Evolutionary conservation across 2,888 invertebrate species (phyloP).

Genomic region (Lepidocyrtoides sp.): DNA sequence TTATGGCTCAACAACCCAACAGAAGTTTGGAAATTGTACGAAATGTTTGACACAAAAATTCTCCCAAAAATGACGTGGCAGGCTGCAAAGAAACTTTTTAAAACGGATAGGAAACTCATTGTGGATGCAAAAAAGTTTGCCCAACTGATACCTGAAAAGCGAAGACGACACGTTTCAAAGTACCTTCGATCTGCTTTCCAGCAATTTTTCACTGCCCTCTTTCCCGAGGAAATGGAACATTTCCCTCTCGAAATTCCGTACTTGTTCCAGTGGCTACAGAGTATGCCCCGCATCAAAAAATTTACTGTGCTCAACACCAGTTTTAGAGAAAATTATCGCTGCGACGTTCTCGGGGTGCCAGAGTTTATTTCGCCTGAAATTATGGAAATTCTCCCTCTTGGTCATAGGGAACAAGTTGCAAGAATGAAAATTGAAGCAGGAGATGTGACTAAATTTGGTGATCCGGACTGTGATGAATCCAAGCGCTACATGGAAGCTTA

Average conservation of each 20-base stretch:
- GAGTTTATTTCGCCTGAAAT: slow-evolving; percentile 74
- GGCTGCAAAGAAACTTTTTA: slow-evolving; percentile 71
- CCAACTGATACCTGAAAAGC: slow-evolving; percentile 50
- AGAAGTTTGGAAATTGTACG: slow-evolving; percentile 71
- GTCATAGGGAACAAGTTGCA: slow-evolving; percentile 68
- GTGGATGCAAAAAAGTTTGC: slow-evolving; percentile 70
- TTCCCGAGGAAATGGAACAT: slow-evolving; percentile 68
- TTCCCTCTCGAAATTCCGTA: slow-evolving; percentile 51
- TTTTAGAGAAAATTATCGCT: slow-evolving; percentile 71
- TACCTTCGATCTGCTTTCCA: slow-evolving; percentile 63
- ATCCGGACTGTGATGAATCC: slow-evolving; percentile 72
- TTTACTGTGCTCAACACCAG: slow-evolving; percentile 68
- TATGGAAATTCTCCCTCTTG: slow-evolving; percentile 70
- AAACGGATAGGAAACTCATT: slow-evolving; percentile 61
- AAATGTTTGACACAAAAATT: slow-evolving; percentile 69
- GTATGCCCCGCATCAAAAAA: slow-evolving; percentile 66
- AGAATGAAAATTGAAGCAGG: slow-evolving; percentile 65
- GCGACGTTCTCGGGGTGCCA: slow-evolving; percentile 52
- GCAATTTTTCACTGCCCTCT: slow-evolving; percentile 62
- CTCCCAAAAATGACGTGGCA: slow-evolving; percentile 73
- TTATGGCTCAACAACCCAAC: slow-evolving; percentile 53
- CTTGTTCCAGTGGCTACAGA: slow-evolving; percentile 56
- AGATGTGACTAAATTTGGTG: slow-evolving; percentile 62
- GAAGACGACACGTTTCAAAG: slow-evolving; percentile 55
- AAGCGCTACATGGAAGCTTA: slow-evolving; percentile 71